Evolutionary conservation across 2,797 vertebrate genomes (phyloP).

Genomic region (Naso thynnoides): DNA sequence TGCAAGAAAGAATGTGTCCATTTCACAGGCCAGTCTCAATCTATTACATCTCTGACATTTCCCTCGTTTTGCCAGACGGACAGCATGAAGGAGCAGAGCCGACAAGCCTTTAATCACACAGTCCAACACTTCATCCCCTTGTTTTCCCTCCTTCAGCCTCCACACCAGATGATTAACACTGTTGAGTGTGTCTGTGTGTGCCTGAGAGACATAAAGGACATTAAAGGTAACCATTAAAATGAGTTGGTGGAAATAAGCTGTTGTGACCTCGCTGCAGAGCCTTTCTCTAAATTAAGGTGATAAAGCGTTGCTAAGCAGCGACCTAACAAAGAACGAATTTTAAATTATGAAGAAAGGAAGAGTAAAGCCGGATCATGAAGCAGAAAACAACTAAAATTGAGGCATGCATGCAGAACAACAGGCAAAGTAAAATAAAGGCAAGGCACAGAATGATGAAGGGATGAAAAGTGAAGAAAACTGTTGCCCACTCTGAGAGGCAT

Average conservation of each 20-base stretch:
- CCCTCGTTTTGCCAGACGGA: constrained; percentile 55
- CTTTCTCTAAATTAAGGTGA: constrained; percentile 5
- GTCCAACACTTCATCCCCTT: constrained; percentile 43
- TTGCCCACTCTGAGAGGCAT: constrained; percentile 96
- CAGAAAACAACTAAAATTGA: neutral
- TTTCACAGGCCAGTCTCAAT: constrained; percentile 42
- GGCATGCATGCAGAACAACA: neutral
- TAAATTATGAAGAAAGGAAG: neutral
- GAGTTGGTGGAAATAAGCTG: constrained; percentile 21
- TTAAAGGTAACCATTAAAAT: constrained; percentile 17
- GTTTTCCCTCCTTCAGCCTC: constrained; percentile 40
- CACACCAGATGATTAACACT: constrained; percentile 53
- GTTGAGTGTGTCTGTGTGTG: constrained; percentile 1
- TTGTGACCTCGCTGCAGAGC: neutral
- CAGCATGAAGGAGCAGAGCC: constrained; percentile 44
- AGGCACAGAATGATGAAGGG: constrained; percentile 3
- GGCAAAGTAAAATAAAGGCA: constrained; percentile 9
- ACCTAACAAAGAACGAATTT: neutral
- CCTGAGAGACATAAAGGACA: constrained; percentile 17
- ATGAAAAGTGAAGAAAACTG: constrained; percentile 34
- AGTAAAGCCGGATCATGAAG: neutral
- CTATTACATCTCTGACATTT: constrained; percentile 53
- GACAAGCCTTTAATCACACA: constrained; percentile 66
- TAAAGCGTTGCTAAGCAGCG: neutral
- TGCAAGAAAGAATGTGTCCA: constrained; percentile 30